Evolutionary conservation across 2,113 vertebrate genomes (phyloP).

Genomic region (Plectropomus leopardus): DNA sequence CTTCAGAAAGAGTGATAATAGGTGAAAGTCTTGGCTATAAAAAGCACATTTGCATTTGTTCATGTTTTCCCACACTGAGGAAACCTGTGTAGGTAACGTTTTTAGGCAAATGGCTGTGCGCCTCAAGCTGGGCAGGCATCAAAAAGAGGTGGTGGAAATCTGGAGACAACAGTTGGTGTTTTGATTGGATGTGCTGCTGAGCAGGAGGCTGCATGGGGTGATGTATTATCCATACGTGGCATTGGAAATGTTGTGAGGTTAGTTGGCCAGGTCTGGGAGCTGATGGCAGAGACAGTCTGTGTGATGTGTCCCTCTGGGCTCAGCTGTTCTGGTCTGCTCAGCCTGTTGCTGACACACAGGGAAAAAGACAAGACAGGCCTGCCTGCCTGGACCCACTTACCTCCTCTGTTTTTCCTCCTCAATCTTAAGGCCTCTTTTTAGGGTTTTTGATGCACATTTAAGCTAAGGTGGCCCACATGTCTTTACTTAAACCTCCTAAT

Average conservation of each 20-base stretch:
- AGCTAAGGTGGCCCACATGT: background rate
- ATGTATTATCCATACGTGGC: slow-evolving; percentile 71
- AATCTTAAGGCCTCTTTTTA: background rate
- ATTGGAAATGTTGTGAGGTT: slow-evolving; percentile 59
- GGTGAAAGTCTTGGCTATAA: slow-evolving; percentile 13
- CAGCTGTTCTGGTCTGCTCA: slow-evolving; percentile 48
- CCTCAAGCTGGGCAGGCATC: slow-evolving; percentile 54
- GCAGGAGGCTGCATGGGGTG: slow-evolving; percentile 53
- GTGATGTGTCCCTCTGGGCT: slow-evolving; percentile 47
- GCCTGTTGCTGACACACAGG: slow-evolving; percentile 26
- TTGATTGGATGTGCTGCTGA: slow-evolving; percentile 70
- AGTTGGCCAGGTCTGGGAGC: slow-evolving; percentile 53
- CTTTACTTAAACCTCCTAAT: background rate
- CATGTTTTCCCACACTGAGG: background rate
- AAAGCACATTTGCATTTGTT: background rate
- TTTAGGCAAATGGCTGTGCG: slow-evolving; percentile 33
- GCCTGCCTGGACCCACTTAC: slow-evolving; percentile 10
- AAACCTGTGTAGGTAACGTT: slow-evolving; percentile 16
- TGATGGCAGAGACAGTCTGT: slow-evolving; percentile 37
- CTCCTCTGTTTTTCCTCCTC: slow-evolving; percentile 14
- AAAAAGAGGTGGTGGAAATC: slow-evolving; percentile 36
- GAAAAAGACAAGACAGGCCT: slow-evolving; percentile 16
- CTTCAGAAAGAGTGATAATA: background rate
- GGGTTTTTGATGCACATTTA: slow-evolving; percentile 9
- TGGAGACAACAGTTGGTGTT: slow-evolving; percentile 73